Base-by-base conservation (phyloP, 30 jellyfish, hydroid and myxozoan species). In the Chrysaora quinquecirrha region DNA sequence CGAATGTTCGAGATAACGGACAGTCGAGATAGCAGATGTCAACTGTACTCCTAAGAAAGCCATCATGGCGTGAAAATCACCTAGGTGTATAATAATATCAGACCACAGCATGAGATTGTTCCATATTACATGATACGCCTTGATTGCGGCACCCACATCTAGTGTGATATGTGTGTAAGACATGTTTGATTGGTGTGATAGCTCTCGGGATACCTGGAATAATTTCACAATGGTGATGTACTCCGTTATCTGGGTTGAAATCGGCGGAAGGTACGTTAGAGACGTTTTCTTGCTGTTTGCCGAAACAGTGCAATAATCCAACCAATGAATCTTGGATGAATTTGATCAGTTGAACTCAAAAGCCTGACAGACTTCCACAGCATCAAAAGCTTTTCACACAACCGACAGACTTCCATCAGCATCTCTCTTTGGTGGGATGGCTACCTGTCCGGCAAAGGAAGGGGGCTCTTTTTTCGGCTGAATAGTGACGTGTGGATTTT, bases 121-220 rank as follows among this genome's bases (percentile, higher is more conserved):
- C 72, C 72, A 60, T 4, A 60, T 21, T 4, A 60, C 72, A 60
- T 60, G 72, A 20, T 6, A 60, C 9, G 33, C 29, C 72, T 60
- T 60, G 9, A 60, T 60, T 20, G 72, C 72, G 12, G 72, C 72
- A 4, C 72, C 72, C 10, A 25, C 72, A 60, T 60, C 72, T 10
- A 60, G 12, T 20, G 72, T 60, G 12, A 60, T 60, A 60, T 60
- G 72, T 21, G 33, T 25, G 23, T 60, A 60, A 9, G 29, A 9
- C 72, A 60, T n/a, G 33, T 60, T 60, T 9, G 72, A 60, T 10
- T 21, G 32, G 21, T n/a, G 9, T 6, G 72, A 9, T 10, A 60
- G 23, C 72, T 60, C 22, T 21, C 33, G 10, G 9, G 72, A 60
- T 4, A n/a, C 32, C 10, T 60, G 29, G 23, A 60, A n/a, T 10